Base-by-base conservation (phyloP, 2,888 invertebrate species). In the Nomada lathburiana region DNA sequence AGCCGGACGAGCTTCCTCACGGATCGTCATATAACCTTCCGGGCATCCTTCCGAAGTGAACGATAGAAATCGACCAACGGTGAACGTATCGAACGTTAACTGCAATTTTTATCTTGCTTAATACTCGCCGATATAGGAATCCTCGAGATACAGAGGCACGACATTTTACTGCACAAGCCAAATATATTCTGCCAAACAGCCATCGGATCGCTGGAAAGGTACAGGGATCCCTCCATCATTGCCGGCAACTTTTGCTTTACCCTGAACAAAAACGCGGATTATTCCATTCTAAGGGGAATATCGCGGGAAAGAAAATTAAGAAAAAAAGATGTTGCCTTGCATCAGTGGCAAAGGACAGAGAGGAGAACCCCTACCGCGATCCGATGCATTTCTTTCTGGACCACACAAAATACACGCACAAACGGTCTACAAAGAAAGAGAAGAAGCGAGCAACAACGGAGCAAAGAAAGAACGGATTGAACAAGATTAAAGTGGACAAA, bases 1-100 rank as follows among this genome's bases (percentile, higher is more conserved):
- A 75, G 96, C 95, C 0, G 96, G 96, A 0, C 97, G 95, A 87
- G 96, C 96, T 67, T 95, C 94, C 93, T 97, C 97, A 86, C 96
- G 95, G 84, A 97, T 97, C 80, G 96, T 96, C 95, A 97, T 96
- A 94, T 96, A 96, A n/a, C 97, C 97, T 90, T 97, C 97, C 0
- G 97, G 97, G 93, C 97, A 97, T 23, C 97, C 97, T 68, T 96
- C 96, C 23, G 96, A 95, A 68, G 96, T 97, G 94, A 97, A 97
- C 18, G 97, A 97, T 85, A 96, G 96, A 92, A 97, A 97, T 89
- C 96, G 96, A 62, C 97, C 97, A 79, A 97, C 97, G 70, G 97
- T 97, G 93, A 97, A 97, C 72, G 97, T 96, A 94, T 97, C 97
- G 93, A 98, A 97, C 71, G 97, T 97, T 90, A 97, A 94, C 97